Conservation (phyloP, 2,888 invertebrate genomes). For the Macaria liturata region DNA sequence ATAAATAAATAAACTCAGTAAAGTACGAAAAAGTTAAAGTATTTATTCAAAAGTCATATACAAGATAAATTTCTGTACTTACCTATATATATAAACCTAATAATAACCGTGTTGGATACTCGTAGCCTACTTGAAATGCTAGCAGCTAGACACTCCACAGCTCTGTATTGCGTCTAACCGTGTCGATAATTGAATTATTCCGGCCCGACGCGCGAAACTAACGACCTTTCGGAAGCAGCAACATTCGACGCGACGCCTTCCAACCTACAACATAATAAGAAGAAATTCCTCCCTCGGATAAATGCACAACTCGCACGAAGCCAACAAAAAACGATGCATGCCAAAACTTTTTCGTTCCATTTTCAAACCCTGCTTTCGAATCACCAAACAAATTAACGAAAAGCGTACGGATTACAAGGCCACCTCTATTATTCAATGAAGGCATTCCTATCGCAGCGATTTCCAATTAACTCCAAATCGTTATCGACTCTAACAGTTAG, state of each 20-base stretch:
- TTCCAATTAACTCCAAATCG: conserved; percentile 29
- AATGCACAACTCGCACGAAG: background rate
- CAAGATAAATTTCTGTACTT: too few species aligned
- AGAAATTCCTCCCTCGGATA: background rate
- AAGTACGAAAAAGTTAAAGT: too few species aligned
- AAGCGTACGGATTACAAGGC: conserved; percentile 23
- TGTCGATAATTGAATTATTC: conserved; percentile 74
- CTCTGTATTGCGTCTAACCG: conserved; percentile 42
- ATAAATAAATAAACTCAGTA: too few species aligned
- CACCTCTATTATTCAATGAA: conserved; percentile 26
- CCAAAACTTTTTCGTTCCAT: background rate
- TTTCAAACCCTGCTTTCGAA: conserved; percentile 1
- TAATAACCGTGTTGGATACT: too few species aligned
- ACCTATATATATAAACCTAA: too few species aligned
- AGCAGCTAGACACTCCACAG: conserved; percentile 14
- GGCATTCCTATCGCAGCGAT: conserved; percentile 25
- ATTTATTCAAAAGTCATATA: too few species aligned
- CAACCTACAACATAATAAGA: conserved; percentile 3
- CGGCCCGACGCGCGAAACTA: conserved; percentile 68
- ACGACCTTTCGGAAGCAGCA: conserved; percentile 57
- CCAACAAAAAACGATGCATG: background rate
- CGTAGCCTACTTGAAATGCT: background rate
- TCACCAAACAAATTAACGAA: conserved; percentile 19
- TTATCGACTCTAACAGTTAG: conserved; percentile 32
- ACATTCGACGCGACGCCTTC: conserved; percentile 8